phyloP scores from a whole-genome alignment of 2,888 invertebrate genomes.

The Atherix ibis region DNA sequence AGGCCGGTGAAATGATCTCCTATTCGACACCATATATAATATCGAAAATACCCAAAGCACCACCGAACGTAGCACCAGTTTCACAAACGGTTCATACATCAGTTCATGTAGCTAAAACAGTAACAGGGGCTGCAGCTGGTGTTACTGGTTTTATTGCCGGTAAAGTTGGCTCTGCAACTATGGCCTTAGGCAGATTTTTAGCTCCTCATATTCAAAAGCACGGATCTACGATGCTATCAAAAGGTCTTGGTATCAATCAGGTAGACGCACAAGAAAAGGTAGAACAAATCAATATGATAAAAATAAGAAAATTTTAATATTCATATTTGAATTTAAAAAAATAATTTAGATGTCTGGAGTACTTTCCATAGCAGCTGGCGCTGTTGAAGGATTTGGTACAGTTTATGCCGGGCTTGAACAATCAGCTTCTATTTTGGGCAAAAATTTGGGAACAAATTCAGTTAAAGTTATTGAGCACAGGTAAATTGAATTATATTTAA shows the following conservation, averaged over 20 bases:
- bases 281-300: conserved; percentile 2
- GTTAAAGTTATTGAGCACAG: conserved; percentile 57
- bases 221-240: conserved; percentile 41
- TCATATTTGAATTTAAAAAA: no score
- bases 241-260: conserved; percentile 38
- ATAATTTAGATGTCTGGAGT: conserved; percentile 33
- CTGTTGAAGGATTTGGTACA: conserved; percentile 52
- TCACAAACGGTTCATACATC: conserved; percentile 37
- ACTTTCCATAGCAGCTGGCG: conserved; percentile 52
- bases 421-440: conserved; percentile 49
- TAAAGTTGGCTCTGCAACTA: conserved; percentile 49
- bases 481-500: conserved; percentile 32
- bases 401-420: conserved; percentile 54
- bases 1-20: conserved; percentile 43
- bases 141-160: conserved; percentile 45
- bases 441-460: conserved; percentile 50
- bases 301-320: background rate
- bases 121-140: conserved; percentile 48
- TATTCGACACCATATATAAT: conserved; percentile 44
- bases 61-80: conserved; percentile 32
- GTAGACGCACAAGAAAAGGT: conserved; percentile 39
- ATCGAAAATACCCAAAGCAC: conserved; percentile 35
- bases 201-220: conserved; percentile 53
- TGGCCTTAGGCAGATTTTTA: conserved; percentile 45
- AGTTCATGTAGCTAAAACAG: conserved; percentile 48